Percentiles rank a stretch among this genome's conserved stretches.
phyloP scores from a whole-genome alignment of 2,888 invertebrate species.

The Xanthorhoe spadicearia region DNA sequence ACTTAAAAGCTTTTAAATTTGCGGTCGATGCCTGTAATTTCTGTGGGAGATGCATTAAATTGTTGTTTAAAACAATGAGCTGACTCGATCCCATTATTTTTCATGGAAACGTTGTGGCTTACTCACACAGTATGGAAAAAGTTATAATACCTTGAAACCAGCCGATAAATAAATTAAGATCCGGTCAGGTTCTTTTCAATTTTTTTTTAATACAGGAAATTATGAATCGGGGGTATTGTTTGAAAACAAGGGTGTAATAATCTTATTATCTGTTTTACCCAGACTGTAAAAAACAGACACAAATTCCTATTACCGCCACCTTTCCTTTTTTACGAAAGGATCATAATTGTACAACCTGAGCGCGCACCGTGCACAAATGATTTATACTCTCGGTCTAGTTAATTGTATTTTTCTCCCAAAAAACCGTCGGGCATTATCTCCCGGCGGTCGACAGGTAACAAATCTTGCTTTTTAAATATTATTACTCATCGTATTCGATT shows the following conservation, averaged over 20 bases:
- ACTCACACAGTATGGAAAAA: conserved; percentile 17
- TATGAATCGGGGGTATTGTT: conserved; percentile 31
- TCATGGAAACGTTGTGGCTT: conserved; percentile 35
- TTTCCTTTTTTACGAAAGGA: conserved; percentile 63
- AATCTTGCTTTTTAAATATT: conserved; percentile 84
- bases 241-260: conserved; percentile 53
- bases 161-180: conserved; percentile 35
- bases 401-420: conserved; percentile 82
- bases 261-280: conserved; percentile 66
- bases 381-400: conserved; percentile 77
- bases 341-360: conserved; percentile 80
- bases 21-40: conserved; percentile 61
- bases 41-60: conserved; percentile 58
- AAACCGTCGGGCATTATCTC: conserved; percentile 78
- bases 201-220: conserved; percentile 34
- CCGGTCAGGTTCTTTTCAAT: conserved; percentile 18
- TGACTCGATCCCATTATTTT: conserved; percentile 45
- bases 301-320: conserved; percentile 68
- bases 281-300: conserved; percentile 51
- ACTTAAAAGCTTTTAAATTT: conserved; percentile 66
- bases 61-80: conserved; percentile 67
- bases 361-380: conserved; percentile 71
- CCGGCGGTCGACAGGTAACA: conserved; percentile 82
- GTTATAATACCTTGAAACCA: conserved; percentile 17
- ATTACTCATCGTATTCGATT: conserved; percentile 85